Conservation (phyloP, 2,888 invertebrate genomes). For the Oligia fasciuncula region DNA sequence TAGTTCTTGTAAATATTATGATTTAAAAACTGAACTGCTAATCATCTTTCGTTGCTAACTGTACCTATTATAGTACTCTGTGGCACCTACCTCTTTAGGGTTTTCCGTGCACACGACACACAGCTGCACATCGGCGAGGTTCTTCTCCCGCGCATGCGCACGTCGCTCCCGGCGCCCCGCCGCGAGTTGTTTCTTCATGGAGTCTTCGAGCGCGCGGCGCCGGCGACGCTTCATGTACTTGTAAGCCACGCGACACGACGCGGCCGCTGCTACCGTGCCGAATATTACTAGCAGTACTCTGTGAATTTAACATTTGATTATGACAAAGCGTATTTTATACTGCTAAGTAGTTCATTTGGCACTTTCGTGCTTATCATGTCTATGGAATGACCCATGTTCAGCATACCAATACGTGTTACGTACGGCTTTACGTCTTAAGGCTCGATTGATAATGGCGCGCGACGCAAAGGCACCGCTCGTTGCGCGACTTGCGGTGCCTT, state of each 20-base stretch:
- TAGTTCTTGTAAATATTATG: neutral
- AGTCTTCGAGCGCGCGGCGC: slow-evolving; percentile 90
- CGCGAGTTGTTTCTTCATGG: slow-evolving; percentile 91
- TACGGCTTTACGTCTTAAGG: too few species aligned
- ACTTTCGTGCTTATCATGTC: neutral
- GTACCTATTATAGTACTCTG: neutral
- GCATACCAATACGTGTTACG: neutral
- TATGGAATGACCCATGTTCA: neutral
- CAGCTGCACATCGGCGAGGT: slow-evolving; percentile 91
- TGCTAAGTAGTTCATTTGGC: neutral
- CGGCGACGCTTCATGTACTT: slow-evolving; percentile 86
- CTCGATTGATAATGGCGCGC: too few species aligned
- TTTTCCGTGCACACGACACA: slow-evolving; percentile 97
- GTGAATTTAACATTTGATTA: slow-evolving; percentile 5
- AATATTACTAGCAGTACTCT: slow-evolving; percentile 90
- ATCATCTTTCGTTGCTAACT: neutral
- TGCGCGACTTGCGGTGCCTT: too few species aligned
- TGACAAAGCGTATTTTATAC: neutral
- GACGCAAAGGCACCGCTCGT: too few species aligned
- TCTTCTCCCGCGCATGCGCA: slow-evolving; percentile 91
- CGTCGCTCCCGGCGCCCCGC: slow-evolving; percentile 92
- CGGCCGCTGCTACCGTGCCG: slow-evolving; percentile 88
- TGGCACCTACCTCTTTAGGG: slow-evolving; percentile 92
- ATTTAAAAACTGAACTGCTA: neutral
- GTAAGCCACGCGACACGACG: slow-evolving; percentile 88